Conservation (phyloP, 2,888 invertebrate genomes). For the Conistra vaccinii region DNA sequence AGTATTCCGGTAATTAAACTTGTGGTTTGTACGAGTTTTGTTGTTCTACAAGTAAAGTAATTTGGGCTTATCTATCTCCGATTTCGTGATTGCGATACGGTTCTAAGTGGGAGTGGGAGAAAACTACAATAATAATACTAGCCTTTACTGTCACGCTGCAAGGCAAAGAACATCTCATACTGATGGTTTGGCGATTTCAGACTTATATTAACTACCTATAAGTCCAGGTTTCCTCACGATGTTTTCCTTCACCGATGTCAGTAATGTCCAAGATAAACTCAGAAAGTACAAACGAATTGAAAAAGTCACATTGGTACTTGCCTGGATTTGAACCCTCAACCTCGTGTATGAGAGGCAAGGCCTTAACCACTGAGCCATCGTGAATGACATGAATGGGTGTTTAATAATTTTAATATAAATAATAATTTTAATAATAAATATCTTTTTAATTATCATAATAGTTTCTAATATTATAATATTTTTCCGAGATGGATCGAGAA, state of each 20-base stretch:
- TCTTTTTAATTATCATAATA: too few relatives aligned
- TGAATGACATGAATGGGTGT: background rate
- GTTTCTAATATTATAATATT: too few relatives aligned
- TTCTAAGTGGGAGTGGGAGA: background rate
- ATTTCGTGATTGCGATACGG: background rate
- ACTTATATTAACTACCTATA: too few relatives aligned
- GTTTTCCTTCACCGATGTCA: background rate
- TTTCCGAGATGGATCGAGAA: too few relatives aligned
- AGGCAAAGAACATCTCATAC: too few relatives aligned
- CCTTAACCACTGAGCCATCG: background rate
- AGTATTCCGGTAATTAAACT: conserved; percentile 46
- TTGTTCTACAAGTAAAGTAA: conserved; percentile 17
- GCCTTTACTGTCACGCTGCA: background rate
- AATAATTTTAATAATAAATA: too few relatives aligned
- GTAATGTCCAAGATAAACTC: background rate
- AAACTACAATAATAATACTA: background rate
- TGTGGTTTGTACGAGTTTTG: conserved; percentile 13
- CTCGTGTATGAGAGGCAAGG: too few relatives aligned
- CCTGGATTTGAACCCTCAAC: too few relatives aligned
- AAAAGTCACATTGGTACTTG: too few relatives aligned
- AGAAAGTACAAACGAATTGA: too few relatives aligned
- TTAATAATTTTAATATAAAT: too few relatives aligned
- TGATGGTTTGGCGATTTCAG: too few relatives aligned
- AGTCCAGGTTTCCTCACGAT: background rate
- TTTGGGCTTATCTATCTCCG: background rate